These are phyloP conservation scores for Pterois miles DNA, from an alignment of 2,797 vertebrate species.

Conservation along the genomic window DNA sequence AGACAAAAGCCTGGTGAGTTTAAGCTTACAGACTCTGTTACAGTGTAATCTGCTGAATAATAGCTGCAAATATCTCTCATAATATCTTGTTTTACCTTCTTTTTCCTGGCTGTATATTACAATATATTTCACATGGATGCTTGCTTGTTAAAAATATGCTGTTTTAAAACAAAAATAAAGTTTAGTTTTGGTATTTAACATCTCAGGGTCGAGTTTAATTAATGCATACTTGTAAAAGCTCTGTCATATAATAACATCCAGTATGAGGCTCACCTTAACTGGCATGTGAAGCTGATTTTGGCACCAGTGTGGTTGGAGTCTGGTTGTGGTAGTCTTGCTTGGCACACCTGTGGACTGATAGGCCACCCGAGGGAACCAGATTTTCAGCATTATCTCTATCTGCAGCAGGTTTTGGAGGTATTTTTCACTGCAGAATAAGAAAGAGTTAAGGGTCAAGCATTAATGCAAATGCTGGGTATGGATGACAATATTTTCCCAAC, in stretches of 20 bases:
- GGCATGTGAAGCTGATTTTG: conserved; percentile 74
- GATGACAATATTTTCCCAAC: not conserved
- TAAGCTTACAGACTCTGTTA: not conserved
- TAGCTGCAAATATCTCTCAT: not conserved
- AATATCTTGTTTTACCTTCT: not conserved
- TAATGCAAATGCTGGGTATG: not conserved
- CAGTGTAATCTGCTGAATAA: not conserved
- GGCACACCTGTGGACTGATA: conserved; percentile 6
- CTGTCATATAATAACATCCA: not conserved
- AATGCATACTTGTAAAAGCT: not conserved
- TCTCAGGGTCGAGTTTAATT: not conserved
- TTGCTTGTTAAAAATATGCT: not conserved
- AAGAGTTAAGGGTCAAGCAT: not conserved
- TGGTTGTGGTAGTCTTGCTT: conserved; percentile 39
- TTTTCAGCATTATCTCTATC: conserved; percentile 91
- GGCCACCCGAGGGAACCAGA: conserved; percentile 88
- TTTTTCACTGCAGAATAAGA: conserved; percentile 80
- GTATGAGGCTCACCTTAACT: conserved; percentile 58
- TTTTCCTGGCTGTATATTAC: not conserved
- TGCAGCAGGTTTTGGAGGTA: conserved; percentile 89
- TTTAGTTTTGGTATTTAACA: not conserved
- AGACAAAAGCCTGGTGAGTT: not conserved
- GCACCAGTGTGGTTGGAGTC: conserved; percentile 54
- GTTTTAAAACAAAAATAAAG: not conserved
- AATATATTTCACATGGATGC: not conserved